phyloP scores from a whole-genome alignment of 2,113 vertebrate species.

The Talpa occidentalis region DNA sequence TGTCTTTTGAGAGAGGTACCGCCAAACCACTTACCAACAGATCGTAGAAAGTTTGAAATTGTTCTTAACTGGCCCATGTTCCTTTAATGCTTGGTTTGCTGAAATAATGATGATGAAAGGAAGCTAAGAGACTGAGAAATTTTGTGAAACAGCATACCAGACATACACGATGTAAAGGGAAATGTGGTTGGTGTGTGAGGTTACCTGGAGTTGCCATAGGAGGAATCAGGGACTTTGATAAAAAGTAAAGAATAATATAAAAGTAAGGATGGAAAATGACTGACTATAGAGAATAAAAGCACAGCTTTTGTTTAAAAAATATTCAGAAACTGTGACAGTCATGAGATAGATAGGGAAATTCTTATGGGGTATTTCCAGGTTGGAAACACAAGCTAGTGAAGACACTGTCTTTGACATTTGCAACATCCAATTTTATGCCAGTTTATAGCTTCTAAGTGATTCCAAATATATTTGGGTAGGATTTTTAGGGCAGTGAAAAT shows the following conservation, averaged over 20 bases:
- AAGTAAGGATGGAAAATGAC: not conserved
- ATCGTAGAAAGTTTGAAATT: not conserved
- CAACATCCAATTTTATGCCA: not conserved
- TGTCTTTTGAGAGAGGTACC: not conserved
- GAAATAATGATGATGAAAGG: not conserved
- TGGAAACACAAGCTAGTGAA: not conserved
- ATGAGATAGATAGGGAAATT: not conserved
- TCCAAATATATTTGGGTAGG: not conserved
- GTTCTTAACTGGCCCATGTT: not conserved
- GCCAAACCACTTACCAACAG: not conserved
- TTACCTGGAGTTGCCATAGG: not conserved
- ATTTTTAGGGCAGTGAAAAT: not conserved
- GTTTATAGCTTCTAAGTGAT: not conserved
- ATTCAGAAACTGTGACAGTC: not conserved
- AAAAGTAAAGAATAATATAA: not conserved
- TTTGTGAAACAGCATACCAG: not conserved
- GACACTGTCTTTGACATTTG: not conserved
- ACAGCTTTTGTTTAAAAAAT: not conserved
- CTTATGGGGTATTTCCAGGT: not conserved
- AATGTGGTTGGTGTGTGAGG: not conserved
- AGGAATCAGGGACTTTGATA: not conserved
- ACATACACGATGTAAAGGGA: not conserved
- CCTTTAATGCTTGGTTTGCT: not conserved
- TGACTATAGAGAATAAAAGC: not conserved
- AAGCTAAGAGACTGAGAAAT: not conserved